phyloP scores from a whole-genome alignment of 2,797 vertebrate genomes.

The Phylloscopus collybita region DNA sequence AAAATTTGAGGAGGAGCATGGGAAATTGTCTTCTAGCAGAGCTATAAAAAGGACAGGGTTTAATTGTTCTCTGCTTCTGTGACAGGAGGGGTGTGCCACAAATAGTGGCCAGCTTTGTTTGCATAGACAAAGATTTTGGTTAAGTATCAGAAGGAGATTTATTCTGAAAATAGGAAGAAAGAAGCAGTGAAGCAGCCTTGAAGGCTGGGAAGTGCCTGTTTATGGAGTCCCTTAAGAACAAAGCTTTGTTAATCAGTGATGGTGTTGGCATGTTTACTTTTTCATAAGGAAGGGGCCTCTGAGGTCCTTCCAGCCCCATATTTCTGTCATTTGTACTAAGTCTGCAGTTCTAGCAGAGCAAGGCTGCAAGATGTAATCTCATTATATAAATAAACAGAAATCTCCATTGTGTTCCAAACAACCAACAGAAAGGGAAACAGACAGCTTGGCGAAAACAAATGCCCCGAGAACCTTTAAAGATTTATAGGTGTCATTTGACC shows the following conservation, averaged over 20 bases:
- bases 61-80: conserved; percentile 1
- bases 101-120: neutral
- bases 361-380: neutral
- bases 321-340: neutral
- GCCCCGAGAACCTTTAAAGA: neutral
- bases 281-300: neutral
- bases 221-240: neutral
- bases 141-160: conserved; percentile 18
- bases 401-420: neutral
- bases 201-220: neutral
- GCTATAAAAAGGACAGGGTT: neutral
- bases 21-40: neutral
- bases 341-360: neutral
- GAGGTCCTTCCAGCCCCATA: neutral
- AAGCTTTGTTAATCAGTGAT: neutral
- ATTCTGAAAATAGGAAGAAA: conserved; percentile 10
- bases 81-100: neutral
- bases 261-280: neutral
- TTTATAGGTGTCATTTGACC: neutral
- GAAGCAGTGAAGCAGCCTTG: neutral
- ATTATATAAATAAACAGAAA: neutral
- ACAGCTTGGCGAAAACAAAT: neutral
- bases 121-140: conserved; percentile 9
- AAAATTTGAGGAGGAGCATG: neutral
- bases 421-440: neutral